These are phyloP conservation scores for Heliconius hermathena DNA, from an alignment of 1,140 invertebrate species.

Conservation along the genomic window DNA sequence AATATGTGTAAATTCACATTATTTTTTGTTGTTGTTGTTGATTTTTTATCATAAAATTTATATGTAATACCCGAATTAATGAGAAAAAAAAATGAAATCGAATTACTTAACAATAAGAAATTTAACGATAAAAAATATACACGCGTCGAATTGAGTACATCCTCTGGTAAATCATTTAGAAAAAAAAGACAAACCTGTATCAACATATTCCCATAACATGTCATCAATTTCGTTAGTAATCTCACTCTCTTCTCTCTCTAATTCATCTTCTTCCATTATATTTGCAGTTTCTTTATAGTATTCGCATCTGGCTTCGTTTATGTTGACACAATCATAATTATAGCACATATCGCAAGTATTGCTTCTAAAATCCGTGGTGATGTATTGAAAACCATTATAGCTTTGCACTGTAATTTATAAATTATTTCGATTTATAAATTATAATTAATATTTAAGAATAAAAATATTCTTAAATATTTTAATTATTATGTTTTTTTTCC, in stretches of 20 bases:
- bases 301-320: constrained; percentile 45
- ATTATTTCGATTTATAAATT: neutral
- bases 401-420: neutral
- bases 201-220: constrained; percentile 43
- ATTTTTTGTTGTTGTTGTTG: no score
- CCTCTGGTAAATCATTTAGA: no score
- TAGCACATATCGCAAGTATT: constrained; percentile 48
- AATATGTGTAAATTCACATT: no score
- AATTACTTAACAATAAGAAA: no score
- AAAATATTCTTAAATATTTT: neutral
- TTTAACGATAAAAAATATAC: no score
- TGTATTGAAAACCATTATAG: neutral
- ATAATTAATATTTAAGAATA: no score
- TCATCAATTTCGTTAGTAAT: constrained; percentile 41
- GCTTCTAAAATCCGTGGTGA: neutral
- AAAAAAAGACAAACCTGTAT: constrained; percentile 40
- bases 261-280: constrained; percentile 27
- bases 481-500: no score
- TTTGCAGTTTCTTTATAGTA: constrained; percentile 46
- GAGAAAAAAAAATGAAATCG: no score
- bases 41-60: no score
- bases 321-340: constrained; percentile 38
- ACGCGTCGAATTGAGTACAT: no score
- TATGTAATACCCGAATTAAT: no score
- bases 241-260: constrained; percentile 11